phyloP scores from a whole-genome alignment of 2,113 vertebrate species.

The Passer domesticus region DNA sequence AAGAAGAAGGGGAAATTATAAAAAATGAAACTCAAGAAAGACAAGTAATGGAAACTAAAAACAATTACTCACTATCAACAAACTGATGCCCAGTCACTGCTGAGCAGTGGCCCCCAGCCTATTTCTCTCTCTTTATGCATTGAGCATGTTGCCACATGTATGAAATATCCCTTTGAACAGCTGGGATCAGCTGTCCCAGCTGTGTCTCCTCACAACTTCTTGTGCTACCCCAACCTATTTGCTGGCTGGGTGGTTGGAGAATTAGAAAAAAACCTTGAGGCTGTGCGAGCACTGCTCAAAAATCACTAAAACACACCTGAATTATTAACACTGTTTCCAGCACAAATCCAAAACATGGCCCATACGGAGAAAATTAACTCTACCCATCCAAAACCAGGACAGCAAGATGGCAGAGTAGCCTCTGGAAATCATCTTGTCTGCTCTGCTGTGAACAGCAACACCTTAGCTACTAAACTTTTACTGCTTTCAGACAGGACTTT shows the following conservation, averaged over 20 bases:
- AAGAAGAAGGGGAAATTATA: not conserved
- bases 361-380: not conserved
- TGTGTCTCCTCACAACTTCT: not conserved
- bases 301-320: not conserved
- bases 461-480: not conserved
- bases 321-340: not conserved
- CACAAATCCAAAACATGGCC: not conserved
- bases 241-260: not conserved
- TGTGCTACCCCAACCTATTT: not conserved
- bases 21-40: not conserved
- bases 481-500: not conserved
- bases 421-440: not conserved
- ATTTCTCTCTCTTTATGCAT: not conserved
- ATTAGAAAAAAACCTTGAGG: not conserved
- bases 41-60: not conserved
- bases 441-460: not conserved
- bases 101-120: not conserved
- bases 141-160: not conserved
- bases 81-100: not conserved
- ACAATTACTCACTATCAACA: not conserved
- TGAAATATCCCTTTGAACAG: not conserved
- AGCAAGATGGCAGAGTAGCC: not conserved
- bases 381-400: not conserved
- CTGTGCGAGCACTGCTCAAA: not conserved
- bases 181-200: not conserved